These are phyloP conservation scores for Cataglyphis altisquamis DNA, from an alignment of 2,888 invertebrate species.

Conservation along the genomic window DNA sequence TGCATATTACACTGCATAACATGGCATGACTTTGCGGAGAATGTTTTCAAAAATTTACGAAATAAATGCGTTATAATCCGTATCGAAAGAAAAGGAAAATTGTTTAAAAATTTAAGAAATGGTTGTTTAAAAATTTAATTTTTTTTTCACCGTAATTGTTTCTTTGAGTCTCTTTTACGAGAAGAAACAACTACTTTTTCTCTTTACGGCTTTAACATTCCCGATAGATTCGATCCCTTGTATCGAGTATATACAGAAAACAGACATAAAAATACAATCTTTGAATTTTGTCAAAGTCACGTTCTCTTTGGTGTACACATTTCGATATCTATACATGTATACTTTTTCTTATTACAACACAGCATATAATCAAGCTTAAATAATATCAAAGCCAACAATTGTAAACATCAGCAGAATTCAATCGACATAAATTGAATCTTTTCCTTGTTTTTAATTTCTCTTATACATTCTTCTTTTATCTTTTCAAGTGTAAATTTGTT, in stretches of 20 bases:
- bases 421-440: not conserved
- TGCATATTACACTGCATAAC: not conserved
- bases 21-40: not conserved
- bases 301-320: not conserved
- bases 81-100: not conserved
- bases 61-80: not conserved
- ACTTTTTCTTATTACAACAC: not conserved
- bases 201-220: not conserved
- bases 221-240: not conserved
- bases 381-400: slow-evolving; percentile 1
- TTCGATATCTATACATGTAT: not conserved
- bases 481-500: not conserved
- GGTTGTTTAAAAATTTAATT: not conserved
- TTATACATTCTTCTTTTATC: not conserved
- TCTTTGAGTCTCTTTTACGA: not conserved
- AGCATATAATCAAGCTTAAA: not conserved
- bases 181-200: not conserved
- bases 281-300: slow-evolving; percentile 7
- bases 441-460: not conserved
- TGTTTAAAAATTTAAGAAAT: not conserved
- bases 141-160: not conserved
- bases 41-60: not conserved
- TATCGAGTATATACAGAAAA: not conserved
- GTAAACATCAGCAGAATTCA: slow-evolving; percentile 1
- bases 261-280: not conserved